These are phyloP conservation scores for Acleris holmiana DNA, from an alignment of 2,888 invertebrate species.

Conservation along the genomic window DNA sequence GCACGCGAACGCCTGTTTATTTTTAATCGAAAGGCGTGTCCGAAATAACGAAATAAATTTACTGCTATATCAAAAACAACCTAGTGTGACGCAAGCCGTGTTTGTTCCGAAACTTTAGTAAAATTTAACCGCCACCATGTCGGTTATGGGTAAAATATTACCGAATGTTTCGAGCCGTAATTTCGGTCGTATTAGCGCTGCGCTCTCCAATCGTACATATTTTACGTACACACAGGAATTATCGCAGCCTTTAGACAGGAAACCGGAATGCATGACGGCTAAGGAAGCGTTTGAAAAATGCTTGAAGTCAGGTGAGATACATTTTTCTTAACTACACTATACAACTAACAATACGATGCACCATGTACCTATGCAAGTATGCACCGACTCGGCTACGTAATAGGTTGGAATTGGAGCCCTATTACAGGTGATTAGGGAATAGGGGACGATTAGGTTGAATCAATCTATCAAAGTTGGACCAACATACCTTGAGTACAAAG, in stretches of 20 bases:
- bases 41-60: slow-evolving; percentile 28
- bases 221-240: slow-evolving; percentile 92
- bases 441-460: too few species aligned
- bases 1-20: slow-evolving; percentile 29
- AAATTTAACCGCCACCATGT: slow-evolving; percentile 51
- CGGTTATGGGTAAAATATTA: slow-evolving; percentile 69
- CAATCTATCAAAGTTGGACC: too few species aligned
- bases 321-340: too few species aligned
- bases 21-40: slow-evolving; percentile 30
- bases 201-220: slow-evolving; percentile 82
- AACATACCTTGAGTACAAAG: slow-evolving; percentile 20
- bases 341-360: too few species aligned
- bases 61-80: slow-evolving; percentile 2
- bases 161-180: slow-evolving; percentile 64
- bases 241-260: slow-evolving; percentile 90
- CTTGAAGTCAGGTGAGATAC: slow-evolving; percentile 90
- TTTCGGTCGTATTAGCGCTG: slow-evolving; percentile 65
- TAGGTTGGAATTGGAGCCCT: slow-evolving; percentile 24
- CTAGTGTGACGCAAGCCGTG: neutral
- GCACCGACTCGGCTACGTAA: slow-evolving; percentile 15
- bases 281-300: slow-evolving; percentile 90
- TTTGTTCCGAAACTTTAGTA: neutral
- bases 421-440: slow-evolving; percentile 32
- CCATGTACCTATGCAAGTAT: neutral
- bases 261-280: slow-evolving; percentile 89